These are phyloP conservation scores for Albula goreensis DNA, from an alignment of 2,113 vertebrate species.

Conservation along the genomic window DNA sequence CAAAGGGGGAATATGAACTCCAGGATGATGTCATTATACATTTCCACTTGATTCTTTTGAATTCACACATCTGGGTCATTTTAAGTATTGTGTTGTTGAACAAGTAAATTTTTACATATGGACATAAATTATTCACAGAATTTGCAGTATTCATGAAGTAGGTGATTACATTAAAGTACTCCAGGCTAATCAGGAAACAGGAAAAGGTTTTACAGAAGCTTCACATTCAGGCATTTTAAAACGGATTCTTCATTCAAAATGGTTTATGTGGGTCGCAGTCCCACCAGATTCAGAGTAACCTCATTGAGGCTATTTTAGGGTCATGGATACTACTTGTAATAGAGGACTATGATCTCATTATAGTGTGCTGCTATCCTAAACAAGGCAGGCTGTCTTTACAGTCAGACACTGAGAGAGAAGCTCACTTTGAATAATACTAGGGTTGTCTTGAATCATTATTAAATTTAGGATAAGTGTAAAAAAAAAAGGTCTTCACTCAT, in stretches of 20 bases:
- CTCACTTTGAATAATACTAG: too few species aligned
- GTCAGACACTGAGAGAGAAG: too few species aligned
- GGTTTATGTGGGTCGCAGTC: background rate
- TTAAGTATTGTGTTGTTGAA: slow-evolving; percentile 57
- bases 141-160: slow-evolving; percentile 69
- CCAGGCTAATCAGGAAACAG: slow-evolving; percentile 55
- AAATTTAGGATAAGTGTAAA: too few species aligned
- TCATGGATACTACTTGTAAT: too few species aligned
- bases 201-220: slow-evolving; percentile 53
- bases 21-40: too few species aligned
- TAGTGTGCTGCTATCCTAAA: too few species aligned
- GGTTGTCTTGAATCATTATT: too few species aligned
- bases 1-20: too few species aligned
- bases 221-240: background rate
- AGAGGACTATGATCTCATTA: too few species aligned
- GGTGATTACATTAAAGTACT: slow-evolving; percentile 68
- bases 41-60: background rate
- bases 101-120: slow-evolving; percentile 63
- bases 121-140: slow-evolving; percentile 68
- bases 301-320: too few species aligned
- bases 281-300: background rate
- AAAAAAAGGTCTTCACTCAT: too few species aligned
- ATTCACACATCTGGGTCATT: slow-evolving; percentile 39
- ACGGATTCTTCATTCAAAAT: background rate
- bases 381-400: too few species aligned